Evolutionary conservation across 1,140 invertebrate species (phyloP).

Genomic region (Asobara japonica): DNA sequence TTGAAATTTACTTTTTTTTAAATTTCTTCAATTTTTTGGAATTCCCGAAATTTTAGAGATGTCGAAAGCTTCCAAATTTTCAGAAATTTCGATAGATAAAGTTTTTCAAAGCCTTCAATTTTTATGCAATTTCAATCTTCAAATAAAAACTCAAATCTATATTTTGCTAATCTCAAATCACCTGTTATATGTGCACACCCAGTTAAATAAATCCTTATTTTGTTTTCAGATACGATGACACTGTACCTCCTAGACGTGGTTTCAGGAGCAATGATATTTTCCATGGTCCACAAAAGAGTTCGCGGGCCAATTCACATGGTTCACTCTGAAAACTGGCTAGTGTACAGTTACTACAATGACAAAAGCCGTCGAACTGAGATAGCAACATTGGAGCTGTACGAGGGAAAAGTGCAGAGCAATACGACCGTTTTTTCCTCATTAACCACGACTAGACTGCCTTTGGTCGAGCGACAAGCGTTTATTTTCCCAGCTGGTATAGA

Average conservation of each 20-base stretch:
- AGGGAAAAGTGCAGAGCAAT: constrained; percentile 89
- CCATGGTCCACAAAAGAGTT: constrained; percentile 81
- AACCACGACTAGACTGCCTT: constrained; percentile 76
- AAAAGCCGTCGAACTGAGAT: constrained; percentile 92
- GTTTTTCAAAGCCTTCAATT: too few relatives aligned
- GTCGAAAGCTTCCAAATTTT: too few relatives aligned
- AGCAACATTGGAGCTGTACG: constrained; percentile 92
- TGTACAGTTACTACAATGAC: constrained; percentile 95
- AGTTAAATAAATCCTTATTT: too few relatives aligned
- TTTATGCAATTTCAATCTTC: too few relatives aligned
- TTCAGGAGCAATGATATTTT: constrained; percentile 81
- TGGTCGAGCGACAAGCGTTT: constrained; percentile 88
- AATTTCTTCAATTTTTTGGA: too few relatives aligned
- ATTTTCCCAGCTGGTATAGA: constrained; percentile 86
- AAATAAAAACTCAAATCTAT: too few relatives aligned
- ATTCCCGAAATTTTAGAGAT: too few relatives aligned
- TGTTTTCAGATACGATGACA: constrained; percentile 73
- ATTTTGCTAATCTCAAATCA: too few relatives aligned
- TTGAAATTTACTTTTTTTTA: too few relatives aligned
- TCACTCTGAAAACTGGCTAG: constrained; percentile 97
- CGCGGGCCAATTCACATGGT: constrained; percentile 87
- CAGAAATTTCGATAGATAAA: too few relatives aligned
- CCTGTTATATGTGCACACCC: too few relatives aligned
- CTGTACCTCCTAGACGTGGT: constrained; percentile 92
- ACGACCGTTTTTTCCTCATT: constrained; percentile 88